Base-by-base conservation (phyloP, 2,888 invertebrate genomes). In the Euphydryas editha region DNA sequence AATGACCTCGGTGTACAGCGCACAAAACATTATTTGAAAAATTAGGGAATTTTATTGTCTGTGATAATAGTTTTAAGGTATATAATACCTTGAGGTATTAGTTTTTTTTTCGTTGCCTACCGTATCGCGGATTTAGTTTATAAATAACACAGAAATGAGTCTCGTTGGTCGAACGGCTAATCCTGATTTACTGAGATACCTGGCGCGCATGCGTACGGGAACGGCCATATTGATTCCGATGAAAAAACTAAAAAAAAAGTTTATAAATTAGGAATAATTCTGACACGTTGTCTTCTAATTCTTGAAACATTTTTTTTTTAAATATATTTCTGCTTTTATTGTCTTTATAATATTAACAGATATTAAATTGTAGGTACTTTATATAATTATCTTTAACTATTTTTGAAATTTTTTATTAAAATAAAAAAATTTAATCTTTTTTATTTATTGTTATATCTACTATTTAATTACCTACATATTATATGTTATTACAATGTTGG, bases 131-230 rank as follows among this genome's bases (percentile, higher is more conserved):
- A 73, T 73, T 73, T 73, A 70, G 72, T 73, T 72, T 88, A 90
- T 90, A 90, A 90, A 91, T 91, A 89, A 89, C 86, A 67, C 81
- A 81, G 82, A 88, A 90, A 91, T 86, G 89, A 87, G 87, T 69
- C 84, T 84, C 81, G 82, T 83, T 83, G 84, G 83, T 74, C 78
- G 76, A 76, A 67, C 69, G 73, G 78, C 81, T 91, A 91, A 91
- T 87, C 89, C 89, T 91, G 91, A 91, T 91, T 91, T 90, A 91
- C 83, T 75, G 85, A 78, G 81, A 74, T 78, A 78, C 86, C 83
- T 77, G 85, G 77, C 75, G 81, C 73, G 80, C 74, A 71, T 69
- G 73, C 72, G 64, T 67, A 75, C 72, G 72, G 73, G 73, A 73
- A 72, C 73, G 76, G 74, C 72, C 76, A 80, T 78, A 81, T 72